Conservation (phyloP, 2,888 invertebrate genomes). For the Aproaerema taeniolella region DNA sequence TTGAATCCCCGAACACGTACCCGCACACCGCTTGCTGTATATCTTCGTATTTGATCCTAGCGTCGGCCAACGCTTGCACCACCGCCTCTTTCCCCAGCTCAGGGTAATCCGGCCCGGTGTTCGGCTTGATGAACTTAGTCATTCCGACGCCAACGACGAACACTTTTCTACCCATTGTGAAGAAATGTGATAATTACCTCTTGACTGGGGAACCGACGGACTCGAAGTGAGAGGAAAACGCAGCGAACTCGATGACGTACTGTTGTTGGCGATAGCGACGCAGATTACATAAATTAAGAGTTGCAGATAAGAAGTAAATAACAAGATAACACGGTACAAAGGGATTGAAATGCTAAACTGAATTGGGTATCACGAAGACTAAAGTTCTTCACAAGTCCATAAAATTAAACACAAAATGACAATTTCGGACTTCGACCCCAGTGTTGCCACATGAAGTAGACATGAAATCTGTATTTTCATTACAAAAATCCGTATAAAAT, state of each 20-base stretch:
- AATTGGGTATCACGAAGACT: too few species aligned
- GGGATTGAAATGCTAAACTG: not conserved
- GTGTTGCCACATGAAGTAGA: too few species aligned
- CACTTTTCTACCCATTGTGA: conserved; percentile 78
- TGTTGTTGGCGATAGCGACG: not conserved
- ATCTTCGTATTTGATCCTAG: conserved; percentile 83
- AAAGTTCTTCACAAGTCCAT: too few species aligned
- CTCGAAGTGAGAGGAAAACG: conserved; percentile 27
- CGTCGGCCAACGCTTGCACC: conserved; percentile 90
- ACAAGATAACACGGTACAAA: conserved; percentile 4
- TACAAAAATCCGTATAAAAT: too few species aligned
- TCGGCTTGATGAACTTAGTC: conserved; percentile 99
- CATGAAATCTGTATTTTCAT: too few species aligned
- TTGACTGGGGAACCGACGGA: conserved; percentile 41
- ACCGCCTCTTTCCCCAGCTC: conserved; percentile 97
- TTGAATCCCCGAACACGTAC: conserved; percentile 97
- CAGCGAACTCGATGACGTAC: not conserved
- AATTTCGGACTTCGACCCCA: not conserved
- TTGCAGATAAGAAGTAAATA: conserved; percentile 11
- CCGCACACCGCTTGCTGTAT: conserved; percentile 95
- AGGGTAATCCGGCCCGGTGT: conserved; percentile 93
- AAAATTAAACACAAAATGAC: too few species aligned
- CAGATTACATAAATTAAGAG: conserved; percentile 6
- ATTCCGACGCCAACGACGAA: conserved; percentile 97
- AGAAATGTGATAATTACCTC: conserved; percentile 58